Conservation (phyloP, 2,113 vertebrate genomes). For the Hippocampus barbouri region DNA sequence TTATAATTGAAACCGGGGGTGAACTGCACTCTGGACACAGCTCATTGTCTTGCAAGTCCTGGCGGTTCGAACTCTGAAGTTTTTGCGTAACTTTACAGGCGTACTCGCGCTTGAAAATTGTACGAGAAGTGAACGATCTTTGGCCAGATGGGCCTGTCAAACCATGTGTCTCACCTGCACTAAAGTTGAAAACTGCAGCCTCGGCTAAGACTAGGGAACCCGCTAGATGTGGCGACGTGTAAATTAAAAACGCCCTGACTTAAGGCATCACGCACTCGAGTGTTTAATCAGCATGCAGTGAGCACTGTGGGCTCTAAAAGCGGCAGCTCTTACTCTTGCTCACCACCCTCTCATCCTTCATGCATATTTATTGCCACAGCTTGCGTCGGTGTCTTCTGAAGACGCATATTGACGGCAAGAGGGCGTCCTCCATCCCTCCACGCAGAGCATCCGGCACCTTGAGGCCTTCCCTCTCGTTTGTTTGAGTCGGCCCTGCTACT, state of each 20-base stretch:
- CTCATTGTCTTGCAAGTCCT: slow-evolving; percentile 47
- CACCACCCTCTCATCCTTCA: slow-evolving; percentile 28
- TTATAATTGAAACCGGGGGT: slow-evolving; percentile 66
- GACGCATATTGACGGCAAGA: slow-evolving; percentile 54
- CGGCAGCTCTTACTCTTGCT: slow-evolving; percentile 36
- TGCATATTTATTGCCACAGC: slow-evolving; percentile 53
- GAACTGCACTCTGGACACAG: slow-evolving; percentile 62
- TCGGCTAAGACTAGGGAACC: slow-evolving; percentile 53
- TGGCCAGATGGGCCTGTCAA: background rate
- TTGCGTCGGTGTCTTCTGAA: slow-evolving; percentile 40
- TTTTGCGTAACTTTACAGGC: background rate
- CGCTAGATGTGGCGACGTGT: slow-evolving; percentile 48
- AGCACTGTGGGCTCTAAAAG: slow-evolving; percentile 52
- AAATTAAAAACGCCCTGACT: slow-evolving; percentile 55
- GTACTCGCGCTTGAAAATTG: background rate
- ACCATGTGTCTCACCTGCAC: background rate
- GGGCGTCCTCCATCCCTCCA: slow-evolving; percentile 28
- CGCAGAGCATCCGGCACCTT: slow-evolving; percentile 28
- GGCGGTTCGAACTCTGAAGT: background rate
- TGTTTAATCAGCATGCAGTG: slow-evolving; percentile 61
- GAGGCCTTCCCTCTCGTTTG: slow-evolving; percentile 5
- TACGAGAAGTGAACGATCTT: too few relatives aligned
- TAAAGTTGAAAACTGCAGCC: slow-evolving; percentile 50
- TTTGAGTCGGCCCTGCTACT: background rate
- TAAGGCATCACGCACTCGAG: slow-evolving; percentile 51